Conservation (phyloP, 2,113 vertebrate genomes). For the Neopipo cinnamomea region DNA sequence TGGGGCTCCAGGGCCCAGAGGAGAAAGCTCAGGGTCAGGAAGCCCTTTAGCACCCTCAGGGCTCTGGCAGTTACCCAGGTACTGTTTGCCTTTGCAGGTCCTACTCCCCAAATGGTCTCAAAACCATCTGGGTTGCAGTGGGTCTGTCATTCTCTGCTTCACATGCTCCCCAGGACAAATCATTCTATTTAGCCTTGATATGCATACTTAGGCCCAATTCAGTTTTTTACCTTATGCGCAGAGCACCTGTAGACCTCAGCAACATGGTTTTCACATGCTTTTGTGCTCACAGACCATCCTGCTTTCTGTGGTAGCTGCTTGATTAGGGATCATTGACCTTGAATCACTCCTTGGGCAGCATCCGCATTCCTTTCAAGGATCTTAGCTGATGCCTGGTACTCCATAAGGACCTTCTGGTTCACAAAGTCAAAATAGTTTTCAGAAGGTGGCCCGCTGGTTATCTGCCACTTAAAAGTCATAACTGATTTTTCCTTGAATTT, state of each 20-base stretch:
- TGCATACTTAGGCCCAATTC: neutral
- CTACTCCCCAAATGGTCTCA: neutral
- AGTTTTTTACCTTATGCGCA: neutral
- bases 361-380: neutral
- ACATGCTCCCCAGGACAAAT: neutral
- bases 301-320: neutral
- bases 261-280: neutral
- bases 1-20: neutral
- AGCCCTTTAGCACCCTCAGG: neutral
- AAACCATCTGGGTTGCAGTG: neutral
- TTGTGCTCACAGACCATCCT: neutral
- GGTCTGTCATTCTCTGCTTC: neutral
- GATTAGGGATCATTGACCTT: neutral
- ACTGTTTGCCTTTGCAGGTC: neutral
- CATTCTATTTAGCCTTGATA: neutral
- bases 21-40: neutral
- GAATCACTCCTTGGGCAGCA: neutral
- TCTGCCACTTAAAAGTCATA: neutral
- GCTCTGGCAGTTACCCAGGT: neutral
- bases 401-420: neutral
- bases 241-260: neutral
- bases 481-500: neutral
- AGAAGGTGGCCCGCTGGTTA: neutral
- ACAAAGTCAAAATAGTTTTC: neutral
- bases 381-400: neutral